phyloP scores from a whole-genome alignment of 2,888 invertebrate species.

The Melikaiella ostensackeni region DNA sequence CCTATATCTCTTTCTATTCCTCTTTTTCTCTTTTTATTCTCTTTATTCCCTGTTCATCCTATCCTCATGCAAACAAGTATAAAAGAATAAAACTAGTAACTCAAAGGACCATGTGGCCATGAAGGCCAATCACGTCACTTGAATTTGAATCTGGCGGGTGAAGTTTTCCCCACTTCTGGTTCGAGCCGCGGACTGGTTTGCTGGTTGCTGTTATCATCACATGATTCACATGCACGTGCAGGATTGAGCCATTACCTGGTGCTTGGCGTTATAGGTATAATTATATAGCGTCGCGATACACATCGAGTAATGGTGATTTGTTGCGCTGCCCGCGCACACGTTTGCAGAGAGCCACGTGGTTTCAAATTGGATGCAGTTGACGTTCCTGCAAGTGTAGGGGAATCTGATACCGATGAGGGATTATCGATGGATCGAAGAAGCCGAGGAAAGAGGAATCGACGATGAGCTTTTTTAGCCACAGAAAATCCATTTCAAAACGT shows the following conservation, averaged over 20 bases:
- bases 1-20: slow-evolving; percentile 43
- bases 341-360: slow-evolving; percentile 62
- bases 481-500: too few relatives aligned
- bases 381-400: slow-evolving; percentile 41
- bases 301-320: slow-evolving; percentile 78
- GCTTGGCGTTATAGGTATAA: slow-evolving; percentile 76
- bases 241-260: slow-evolving; percentile 77
- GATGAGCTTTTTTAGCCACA: too few relatives aligned
- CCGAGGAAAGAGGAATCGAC: slow-evolving; percentile 31
- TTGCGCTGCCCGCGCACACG: slow-evolving; percentile 66
- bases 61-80: too few relatives aligned
- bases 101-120: slow-evolving; percentile 57
- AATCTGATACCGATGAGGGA: slow-evolving; percentile 46
- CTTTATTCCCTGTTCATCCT: not conserved
- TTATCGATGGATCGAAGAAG: slow-evolving; percentile 40
- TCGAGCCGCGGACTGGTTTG: slow-evolving; percentile 57
- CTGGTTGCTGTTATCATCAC: slow-evolving; percentile 70
- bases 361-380: slow-evolving; percentile 32
- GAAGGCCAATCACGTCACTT: slow-evolving; percentile 54
- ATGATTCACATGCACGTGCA: slow-evolving; percentile 74
- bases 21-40: slow-evolving; percentile 41
- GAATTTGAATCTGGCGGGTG: slow-evolving; percentile 68
- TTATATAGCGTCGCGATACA: slow-evolving; percentile 76
- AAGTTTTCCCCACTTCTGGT: slow-evolving; percentile 53
- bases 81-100: too few relatives aligned